Percentiles rank a stretch among this genome's conserved stretches.
phyloP scores from a whole-genome alignment of 2,888 invertebrate species.

The Lacanobia oleracea region DNA sequence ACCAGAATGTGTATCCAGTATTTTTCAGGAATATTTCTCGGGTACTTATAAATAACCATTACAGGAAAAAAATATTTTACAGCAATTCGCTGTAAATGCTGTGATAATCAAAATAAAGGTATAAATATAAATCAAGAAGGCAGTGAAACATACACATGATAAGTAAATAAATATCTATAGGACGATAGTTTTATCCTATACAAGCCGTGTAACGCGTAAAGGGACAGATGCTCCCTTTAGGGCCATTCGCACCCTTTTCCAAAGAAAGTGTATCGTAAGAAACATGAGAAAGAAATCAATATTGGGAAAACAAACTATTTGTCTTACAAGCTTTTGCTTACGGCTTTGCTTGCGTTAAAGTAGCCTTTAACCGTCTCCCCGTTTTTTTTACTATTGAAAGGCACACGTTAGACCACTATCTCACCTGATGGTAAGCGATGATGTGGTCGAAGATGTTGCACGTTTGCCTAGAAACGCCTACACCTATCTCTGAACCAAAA shows the following conservation, averaged over 20 bases:
- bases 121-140: neutral
- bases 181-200: conserved; percentile 5
- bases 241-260: conserved; percentile 18
- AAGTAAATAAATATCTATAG: conserved; percentile 20
- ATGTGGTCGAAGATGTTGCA: too few species aligned
- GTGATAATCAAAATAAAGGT: neutral
- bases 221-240: conserved; percentile 31
- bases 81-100: neutral
- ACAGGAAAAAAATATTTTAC: too few species aligned
- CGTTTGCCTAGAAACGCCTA: too few species aligned
- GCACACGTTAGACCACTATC: too few species aligned
- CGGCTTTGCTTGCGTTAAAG: too few species aligned
- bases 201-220: conserved; percentile 23
- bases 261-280: conserved; percentile 3
- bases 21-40: neutral
- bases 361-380: too few species aligned
- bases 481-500: too few species aligned
- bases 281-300: conserved; percentile 25
- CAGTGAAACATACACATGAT: neutral
- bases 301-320: neutral
- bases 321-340: too few species aligned
- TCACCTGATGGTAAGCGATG: too few species aligned
- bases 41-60: neutral
- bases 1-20: neutral
- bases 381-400: too few species aligned